Evolutionary conservation across 2,888 invertebrate species (phyloP).

Genomic region (Luffia ferchaultella): DNA sequence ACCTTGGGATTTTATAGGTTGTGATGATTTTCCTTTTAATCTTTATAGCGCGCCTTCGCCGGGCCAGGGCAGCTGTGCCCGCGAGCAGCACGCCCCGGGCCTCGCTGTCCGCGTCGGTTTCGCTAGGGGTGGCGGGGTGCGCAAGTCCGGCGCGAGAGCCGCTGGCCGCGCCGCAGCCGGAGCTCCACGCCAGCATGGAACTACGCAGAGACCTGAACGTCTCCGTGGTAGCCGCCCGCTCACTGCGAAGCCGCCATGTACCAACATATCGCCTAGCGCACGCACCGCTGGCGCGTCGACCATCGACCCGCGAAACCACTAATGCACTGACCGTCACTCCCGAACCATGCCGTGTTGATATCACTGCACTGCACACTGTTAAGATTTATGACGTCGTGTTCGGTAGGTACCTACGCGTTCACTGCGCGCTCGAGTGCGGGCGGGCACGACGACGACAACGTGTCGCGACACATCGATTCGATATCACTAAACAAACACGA

Average conservation of each 20-base stretch:
- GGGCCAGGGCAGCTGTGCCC: conserved; percentile 48
- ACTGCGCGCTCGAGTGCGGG: background rate
- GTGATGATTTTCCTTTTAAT: conserved; percentile 34
- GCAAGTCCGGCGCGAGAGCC: conserved; percentile 21
- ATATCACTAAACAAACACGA: background rate
- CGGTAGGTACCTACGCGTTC: too few relatives aligned
- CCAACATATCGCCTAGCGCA: conserved; percentile 57
- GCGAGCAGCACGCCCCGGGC: conserved; percentile 36
- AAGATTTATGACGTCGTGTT: background rate
- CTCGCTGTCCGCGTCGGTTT: conserved; percentile 15
- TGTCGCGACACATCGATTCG: background rate
- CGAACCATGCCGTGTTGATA: background rate
- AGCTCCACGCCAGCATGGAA: conserved; percentile 56
- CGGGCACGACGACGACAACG: background rate
- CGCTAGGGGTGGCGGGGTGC: conserved; percentile 15
- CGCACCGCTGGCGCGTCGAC: conserved; percentile 14
- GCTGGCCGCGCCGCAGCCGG: conserved; percentile 34
- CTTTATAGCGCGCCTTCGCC: conserved; percentile 56
- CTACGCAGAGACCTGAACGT: conserved; percentile 57
- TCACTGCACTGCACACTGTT: background rate
- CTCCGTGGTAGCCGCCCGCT: conserved; percentile 60
- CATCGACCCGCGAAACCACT: conserved; percentile 9
- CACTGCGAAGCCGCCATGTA: conserved; percentile 42
- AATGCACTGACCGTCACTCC: conserved; percentile 16
- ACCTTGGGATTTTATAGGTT: background rate